These are phyloP conservation scores for Allobates femoralis DNA, from an alignment of 2,797 vertebrate genomes.

Conservation along the genomic window DNA sequence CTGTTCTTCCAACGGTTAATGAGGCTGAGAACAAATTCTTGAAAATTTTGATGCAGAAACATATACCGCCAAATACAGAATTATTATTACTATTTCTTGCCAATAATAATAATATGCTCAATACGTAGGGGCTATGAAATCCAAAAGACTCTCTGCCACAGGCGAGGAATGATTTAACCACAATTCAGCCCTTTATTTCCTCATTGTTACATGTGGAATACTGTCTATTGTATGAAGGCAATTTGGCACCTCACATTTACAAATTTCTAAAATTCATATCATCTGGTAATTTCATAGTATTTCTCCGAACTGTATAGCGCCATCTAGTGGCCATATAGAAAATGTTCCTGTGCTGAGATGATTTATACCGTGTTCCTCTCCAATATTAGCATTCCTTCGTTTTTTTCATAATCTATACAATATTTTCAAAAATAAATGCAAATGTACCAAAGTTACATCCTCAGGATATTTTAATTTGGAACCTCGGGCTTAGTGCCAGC, in stretches of 20 bases:
- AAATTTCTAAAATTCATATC: neutral
- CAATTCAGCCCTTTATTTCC: neutral
- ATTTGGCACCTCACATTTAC: neutral
- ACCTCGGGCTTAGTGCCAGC: too few species aligned
- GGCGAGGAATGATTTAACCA: neutral
- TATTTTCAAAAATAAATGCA: too few species aligned
- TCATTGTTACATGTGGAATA: neutral
- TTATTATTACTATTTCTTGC: neutral
- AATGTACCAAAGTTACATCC: too few species aligned
- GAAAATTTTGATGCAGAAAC: neutral
- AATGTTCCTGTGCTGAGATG: too few species aligned
- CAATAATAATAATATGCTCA: neutral
- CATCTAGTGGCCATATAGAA: conserved; percentile 12
- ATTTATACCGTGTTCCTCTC: too few species aligned
- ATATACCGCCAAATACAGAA: neutral
- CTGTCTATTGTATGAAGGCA: neutral
- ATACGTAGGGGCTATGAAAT: neutral
- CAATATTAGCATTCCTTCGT: too few species aligned
- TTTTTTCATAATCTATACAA: too few species aligned
- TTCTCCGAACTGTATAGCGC: neutral
- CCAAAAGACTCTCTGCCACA: neutral
- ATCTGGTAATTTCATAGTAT: neutral
- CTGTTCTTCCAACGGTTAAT: neutral
- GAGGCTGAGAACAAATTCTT: conserved; percentile 20
- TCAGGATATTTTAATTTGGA: too few species aligned